Evolutionary conservation across 2,797 vertebrate species (phyloP).

Genomic region (Geotrypetes seraphini): DNA sequence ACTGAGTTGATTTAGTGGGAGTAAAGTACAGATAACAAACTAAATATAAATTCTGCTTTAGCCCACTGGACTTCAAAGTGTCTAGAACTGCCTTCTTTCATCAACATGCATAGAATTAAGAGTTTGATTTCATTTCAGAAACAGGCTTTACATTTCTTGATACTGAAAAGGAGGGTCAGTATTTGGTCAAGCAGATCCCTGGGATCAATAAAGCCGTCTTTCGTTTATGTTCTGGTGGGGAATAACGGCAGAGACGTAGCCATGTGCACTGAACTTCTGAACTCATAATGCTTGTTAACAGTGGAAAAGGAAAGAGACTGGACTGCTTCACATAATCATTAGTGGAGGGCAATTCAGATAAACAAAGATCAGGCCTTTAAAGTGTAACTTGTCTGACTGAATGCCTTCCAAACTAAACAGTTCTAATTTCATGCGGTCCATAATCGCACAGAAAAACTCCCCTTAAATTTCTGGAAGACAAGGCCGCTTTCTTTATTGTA

Average conservation of each 20-base stretch:
- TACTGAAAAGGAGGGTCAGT: constrained; percentile 35
- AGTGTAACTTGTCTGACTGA: constrained; percentile 10
- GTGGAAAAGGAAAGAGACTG: constrained; percentile 21
- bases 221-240: constrained; percentile 23
- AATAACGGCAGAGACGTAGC: constrained; percentile 17
- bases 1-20: too few species aligned
- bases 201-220: constrained; percentile 22
- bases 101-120: constrained; percentile 27
- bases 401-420: constrained; percentile 27
- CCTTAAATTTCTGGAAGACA: background rate
- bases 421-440: constrained; percentile 15
- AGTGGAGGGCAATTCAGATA: constrained; percentile 50
- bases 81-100: background rate
- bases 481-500: too few species aligned
- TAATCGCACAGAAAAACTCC: constrained; percentile 3
- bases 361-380: constrained; percentile 42
- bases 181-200: constrained; percentile 43
- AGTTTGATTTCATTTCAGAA: constrained; percentile 39
- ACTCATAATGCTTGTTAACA: constrained; percentile 28
- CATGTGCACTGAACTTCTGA: constrained; percentile 53
- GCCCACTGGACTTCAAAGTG: constrained; percentile 16
- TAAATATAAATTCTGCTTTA: constrained; percentile 14
- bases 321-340: constrained; percentile 48
- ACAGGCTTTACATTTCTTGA: constrained; percentile 32
- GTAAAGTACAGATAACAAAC: constrained; percentile 8